Evolutionary conservation across 2,888 invertebrate species (phyloP), one percentile per base, ranked within the genome.

Genomic region (Pyralis farinalis): DNA sequence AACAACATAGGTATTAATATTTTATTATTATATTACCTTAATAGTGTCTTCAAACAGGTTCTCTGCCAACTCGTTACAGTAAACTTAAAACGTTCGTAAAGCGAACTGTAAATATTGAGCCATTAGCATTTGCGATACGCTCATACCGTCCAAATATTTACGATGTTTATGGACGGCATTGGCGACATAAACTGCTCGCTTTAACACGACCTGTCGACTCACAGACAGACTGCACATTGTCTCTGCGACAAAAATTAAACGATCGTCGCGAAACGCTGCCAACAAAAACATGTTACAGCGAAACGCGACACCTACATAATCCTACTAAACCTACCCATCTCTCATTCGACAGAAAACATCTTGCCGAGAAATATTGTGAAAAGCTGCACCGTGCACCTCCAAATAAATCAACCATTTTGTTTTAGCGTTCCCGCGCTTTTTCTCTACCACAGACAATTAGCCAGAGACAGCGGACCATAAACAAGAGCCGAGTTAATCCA

Each of bases 321-420:
- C 79, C 78, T 44, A 43, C 52, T 60, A 73, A 16, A 54, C 63
- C 69, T 67, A 55, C 60, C 68, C 74, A 71, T 80, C 63, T 68
- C 77, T 79, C 78, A 75, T 69, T 58, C 68, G 83, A 86, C 78
- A 79, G 68, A 79, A 81, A 82, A 85, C 87, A 86, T 81, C 83
- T 87, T 87, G 84, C 67, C 71, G 65, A 72, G 76, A 76, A 78
- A 80, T 77, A 80, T 79, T 78, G 72, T 77, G 80, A 82, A 79
- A 80, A 83, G 71, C 71, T 73, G 73, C 66, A 59, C 53, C 48
- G 58, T 43, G 47, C 62, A 51, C 63, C 59, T 62, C 63, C 64
- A 81, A 84, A 86, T 87, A 80, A 81, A 57, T 42, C 65, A 58
- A 70, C 75, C 76, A 79, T 83, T 70, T 81, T 82, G 77, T 72